Percentiles rank a stretch among this genome's conserved stretches.
These are phyloP conservation scores for Neotoma lepida DNA, from an alignment of 2,113 vertebrate genomes.

Conservation along the genomic window DNA sequence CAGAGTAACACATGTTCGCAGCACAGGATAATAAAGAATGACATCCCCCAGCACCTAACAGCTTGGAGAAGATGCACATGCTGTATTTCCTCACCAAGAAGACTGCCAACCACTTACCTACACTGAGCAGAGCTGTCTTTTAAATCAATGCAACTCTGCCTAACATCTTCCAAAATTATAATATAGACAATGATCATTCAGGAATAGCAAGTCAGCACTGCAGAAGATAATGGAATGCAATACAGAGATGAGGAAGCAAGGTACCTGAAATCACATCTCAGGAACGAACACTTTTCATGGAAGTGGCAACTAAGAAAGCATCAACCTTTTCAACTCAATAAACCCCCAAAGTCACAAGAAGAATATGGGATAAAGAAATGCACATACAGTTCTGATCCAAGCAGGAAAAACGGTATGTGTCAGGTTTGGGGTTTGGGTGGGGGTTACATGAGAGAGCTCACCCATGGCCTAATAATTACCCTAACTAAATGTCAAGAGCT, in stretches of 20 bases:
- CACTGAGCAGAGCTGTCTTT: neutral
- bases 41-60: too few species aligned
- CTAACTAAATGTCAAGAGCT: neutral
- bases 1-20: too few species aligned
- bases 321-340: neutral
- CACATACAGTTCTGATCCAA: neutral
- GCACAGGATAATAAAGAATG: too few species aligned
- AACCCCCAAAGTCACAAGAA: neutral
- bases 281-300: neutral
- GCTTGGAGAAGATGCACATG: too few species aligned
- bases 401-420: neutral
- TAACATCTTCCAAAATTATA: neutral
- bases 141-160: neutral
- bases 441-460: neutral
- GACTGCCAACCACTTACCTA: neutral
- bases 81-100: neutral
- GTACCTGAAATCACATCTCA: neutral
- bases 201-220: neutral
- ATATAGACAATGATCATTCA: neutral
- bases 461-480: neutral
- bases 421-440: neutral
- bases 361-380: neutral
- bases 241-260: neutral
- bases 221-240: neutral
- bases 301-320: neutral